Evolutionary conservation across 2,113 vertebrate species (phyloP).

Genomic region (Microcebus murinus): DNA sequence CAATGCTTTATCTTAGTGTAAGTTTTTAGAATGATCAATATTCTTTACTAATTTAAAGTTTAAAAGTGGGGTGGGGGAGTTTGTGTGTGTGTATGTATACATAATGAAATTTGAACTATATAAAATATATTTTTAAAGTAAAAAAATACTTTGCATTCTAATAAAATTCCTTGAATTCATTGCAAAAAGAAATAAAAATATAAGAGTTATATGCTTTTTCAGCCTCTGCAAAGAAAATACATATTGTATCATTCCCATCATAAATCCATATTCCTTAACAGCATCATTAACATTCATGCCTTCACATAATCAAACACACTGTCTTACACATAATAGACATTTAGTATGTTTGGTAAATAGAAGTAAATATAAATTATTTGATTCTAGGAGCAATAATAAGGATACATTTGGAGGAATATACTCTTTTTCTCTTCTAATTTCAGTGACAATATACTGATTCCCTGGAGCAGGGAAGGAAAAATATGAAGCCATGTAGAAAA

Average conservation of each 20-base stretch:
- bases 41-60: background rate
- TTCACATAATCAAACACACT: background rate
- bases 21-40: background rate
- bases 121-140: background rate
- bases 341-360: background rate
- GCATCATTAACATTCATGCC: background rate
- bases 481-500: background rate
- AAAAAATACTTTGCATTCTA: conserved; percentile 35
- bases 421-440: background rate
- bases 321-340: background rate
- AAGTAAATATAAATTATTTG: background rate
- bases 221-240: background rate
- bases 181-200: background rate
- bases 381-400: background rate
- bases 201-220: background rate
- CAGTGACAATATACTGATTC: background rate
- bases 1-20: background rate
- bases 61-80: background rate
- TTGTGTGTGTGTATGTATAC: background rate
- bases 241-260: background rate
- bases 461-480: background rate
- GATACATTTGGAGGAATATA: background rate
- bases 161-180: background rate
- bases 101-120: background rate
- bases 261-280: background rate